phyloP scores from a whole-genome alignment of 1,140 invertebrate species.

The Lepidotrigona ventralis region DNA sequence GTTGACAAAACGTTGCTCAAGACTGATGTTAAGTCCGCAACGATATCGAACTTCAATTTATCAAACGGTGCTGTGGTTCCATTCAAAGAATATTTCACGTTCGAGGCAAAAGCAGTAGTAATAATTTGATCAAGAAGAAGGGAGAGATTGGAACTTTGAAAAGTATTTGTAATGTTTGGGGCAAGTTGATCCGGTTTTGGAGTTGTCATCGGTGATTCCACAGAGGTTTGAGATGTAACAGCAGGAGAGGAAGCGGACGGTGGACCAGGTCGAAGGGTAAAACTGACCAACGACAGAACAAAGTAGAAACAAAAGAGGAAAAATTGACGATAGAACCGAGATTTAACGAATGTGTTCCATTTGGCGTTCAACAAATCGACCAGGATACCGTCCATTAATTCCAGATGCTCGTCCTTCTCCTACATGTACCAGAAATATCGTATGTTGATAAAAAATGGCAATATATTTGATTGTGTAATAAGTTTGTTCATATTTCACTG shows the following conservation, averaged over 20 bases:
- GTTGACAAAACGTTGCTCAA: constrained; percentile 43
- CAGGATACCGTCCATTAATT: constrained; percentile 96
- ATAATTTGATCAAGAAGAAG: constrained; percentile 63
- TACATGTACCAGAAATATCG: constrained; percentile 71
- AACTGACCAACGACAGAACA: constrained; percentile 91
- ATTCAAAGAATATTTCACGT: constrained; percentile 58
- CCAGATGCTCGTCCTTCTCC: constrained; percentile 97
- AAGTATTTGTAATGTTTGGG: constrained; percentile 18
- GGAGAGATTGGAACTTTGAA: constrained; percentile 38
- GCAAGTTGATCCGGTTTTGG: neutral
- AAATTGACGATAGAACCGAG: constrained; percentile 94
- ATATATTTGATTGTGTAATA: no score
- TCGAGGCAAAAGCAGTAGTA: constrained; percentile 56
- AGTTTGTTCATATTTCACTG: no score
- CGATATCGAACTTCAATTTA: constrained; percentile 61
- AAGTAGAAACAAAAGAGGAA: constrained; percentile 95
- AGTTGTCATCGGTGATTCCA: neutral
- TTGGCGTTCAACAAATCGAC: constrained; percentile 97
- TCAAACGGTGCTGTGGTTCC: constrained; percentile 54
- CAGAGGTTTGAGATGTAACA: neutral
- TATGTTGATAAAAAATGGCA: neutral
- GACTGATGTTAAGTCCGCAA: constrained; percentile 15
- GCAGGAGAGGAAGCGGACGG: constrained; percentile 40
- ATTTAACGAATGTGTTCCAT: constrained; percentile 98
- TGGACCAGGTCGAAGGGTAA: constrained; percentile 91